Evolutionary conservation across 2,888 invertebrate species (phyloP).

Genomic region (Plemyria rubiginata): DNA sequence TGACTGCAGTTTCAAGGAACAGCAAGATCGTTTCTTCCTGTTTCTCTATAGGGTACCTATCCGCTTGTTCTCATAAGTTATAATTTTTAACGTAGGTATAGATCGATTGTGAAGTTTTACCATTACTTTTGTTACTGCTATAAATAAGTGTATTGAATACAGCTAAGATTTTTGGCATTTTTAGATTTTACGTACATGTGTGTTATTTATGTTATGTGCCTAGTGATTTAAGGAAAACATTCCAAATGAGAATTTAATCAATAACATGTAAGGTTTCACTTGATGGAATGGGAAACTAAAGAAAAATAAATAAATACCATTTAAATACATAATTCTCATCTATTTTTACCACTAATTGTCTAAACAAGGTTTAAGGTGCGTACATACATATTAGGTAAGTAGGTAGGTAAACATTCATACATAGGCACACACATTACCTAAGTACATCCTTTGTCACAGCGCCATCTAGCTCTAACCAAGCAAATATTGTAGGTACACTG

Average conservation of each 20-base stretch:
- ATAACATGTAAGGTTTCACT: conserved; percentile 7
- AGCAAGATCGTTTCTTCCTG: neutral
- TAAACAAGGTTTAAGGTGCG: no score
- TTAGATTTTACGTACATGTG: conserved; percentile 11
- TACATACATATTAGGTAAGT: no score
- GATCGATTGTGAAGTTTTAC: conserved; percentile 7
- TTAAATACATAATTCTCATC: neutral
- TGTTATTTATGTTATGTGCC: conserved; percentile 22
- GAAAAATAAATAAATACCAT: conserved; percentile 13
- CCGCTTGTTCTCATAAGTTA: conserved; percentile 6
- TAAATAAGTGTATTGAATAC: conserved; percentile 13
- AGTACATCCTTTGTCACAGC: no score
- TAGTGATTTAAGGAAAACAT: conserved; percentile 19
- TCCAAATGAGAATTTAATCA: conserved; percentile 31
- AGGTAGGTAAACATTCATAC: no score
- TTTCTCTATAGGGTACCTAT: neutral
- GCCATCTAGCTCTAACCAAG: no score
- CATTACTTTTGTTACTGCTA: conserved; percentile 10
- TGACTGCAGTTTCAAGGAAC: neutral
- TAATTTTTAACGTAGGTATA: neutral
- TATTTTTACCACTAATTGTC: neutral
- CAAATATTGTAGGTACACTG: no score
- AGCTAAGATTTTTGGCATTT: conserved; percentile 22
- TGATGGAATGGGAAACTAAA: conserved; percentile 3
- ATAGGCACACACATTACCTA: no score